These are phyloP conservation scores for Mesitornis unicolor DNA, from an alignment of 2,113 vertebrate species.

Conservation along the genomic window DNA sequence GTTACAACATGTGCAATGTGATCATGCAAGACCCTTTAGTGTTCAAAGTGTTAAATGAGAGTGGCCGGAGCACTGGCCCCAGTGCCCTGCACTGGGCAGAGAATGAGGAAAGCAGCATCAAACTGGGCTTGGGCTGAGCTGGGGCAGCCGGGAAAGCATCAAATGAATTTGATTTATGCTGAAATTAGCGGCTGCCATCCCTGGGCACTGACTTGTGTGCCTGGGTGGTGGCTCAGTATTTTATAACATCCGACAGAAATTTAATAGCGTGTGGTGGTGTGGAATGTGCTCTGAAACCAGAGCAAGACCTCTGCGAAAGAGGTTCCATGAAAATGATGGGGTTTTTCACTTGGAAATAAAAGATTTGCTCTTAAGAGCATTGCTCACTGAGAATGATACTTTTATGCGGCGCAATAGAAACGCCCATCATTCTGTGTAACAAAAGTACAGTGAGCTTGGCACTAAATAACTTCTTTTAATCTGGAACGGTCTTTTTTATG, in stretches of 20 bases:
- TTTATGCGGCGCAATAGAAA: rapidly evolving
- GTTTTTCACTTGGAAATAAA: neutral
- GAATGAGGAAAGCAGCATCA: too few species aligned
- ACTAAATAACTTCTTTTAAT: neutral
- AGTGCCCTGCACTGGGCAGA: neutral
- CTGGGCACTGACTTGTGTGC: neutral
- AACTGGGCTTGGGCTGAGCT: too few species aligned
- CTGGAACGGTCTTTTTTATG: neutral
- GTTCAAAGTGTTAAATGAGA: neutral
- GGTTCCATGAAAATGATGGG: too few species aligned
- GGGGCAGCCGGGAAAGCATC: neutral
- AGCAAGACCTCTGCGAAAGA: neutral
- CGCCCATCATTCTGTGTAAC: rapidly evolving
- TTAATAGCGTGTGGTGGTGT: neutral
- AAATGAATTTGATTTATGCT: neutral
- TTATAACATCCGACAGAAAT: neutral
- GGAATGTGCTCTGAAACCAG: neutral
- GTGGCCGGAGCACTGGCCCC: too few species aligned
- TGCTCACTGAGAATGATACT: neutral
- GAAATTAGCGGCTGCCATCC: neutral
- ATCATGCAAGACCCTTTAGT: neutral
- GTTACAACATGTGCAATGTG: rapidly evolving
- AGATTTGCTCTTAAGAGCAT: neutral
- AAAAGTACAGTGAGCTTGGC: neutral
- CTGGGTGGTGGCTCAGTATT: neutral